A percentile compares a stretch with the other conserved stretches of the same genome.
phyloP scores from a whole-genome alignment of 2,888 invertebrate species.

The Mythimna ferrago region DNA sequence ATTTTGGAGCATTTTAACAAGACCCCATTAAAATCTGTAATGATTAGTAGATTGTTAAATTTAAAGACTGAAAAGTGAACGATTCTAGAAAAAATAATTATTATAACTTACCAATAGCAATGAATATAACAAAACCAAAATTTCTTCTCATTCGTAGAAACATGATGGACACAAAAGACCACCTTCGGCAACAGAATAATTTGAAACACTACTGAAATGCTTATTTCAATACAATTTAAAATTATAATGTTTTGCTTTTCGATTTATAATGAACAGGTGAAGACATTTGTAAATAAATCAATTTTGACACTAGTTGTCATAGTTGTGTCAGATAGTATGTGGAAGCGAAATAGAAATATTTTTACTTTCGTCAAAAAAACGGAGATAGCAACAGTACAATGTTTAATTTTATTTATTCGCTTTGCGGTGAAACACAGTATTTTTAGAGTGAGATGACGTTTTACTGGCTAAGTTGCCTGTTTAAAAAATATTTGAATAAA shows the following conservation, averaged over 20 bases:
- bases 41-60: no score
- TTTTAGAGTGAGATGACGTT: not conserved
- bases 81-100: not conserved
- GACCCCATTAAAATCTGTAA: not conserved
- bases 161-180: conserved; percentile 37
- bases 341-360: conserved; percentile 3
- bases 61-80: not conserved
- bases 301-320: conserved; percentile 8
- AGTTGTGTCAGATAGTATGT: not conserved
- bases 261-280: not conserved
- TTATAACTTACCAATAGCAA: conserved; percentile 56
- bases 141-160: conserved; percentile 34
- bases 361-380: not conserved
- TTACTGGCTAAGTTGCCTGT: conserved; percentile 4
- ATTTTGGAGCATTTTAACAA: not conserved
- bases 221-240: conserved; percentile 27
- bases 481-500: not conserved
- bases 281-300: conserved; percentile 45
- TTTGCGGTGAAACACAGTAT: not conserved
- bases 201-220: conserved; percentile 17
- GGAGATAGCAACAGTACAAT: conserved; percentile 21
- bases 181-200: conserved; percentile 18
- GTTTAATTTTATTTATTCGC: not conserved
- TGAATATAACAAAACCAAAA: conserved; percentile 44
- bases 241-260: conserved; percentile 26